Evolutionary conservation across 2,113 vertebrate species (phyloP), one percentile per base, ranked within the genome.

Genomic region (Ageneiosus marmoratus): DNA sequence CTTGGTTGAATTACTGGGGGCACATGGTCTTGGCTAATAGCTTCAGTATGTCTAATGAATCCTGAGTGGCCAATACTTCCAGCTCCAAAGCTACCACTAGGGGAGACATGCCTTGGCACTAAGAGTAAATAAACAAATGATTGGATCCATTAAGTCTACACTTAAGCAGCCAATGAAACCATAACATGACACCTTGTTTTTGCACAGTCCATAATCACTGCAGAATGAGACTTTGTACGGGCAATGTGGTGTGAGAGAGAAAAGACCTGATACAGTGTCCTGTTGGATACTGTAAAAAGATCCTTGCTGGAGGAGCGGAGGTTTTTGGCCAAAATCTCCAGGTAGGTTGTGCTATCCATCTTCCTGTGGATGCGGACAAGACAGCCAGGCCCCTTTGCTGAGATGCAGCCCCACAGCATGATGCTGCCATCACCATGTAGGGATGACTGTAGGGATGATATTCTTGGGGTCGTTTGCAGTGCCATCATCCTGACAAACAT

Each of bases 31-130:
- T 60, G 86, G 75, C 53, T 89, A 87, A 89, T 88, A 79, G 86
- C 51, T 89, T 86, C 89, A 88, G 55, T 67, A 55, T 88, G 87
- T 87, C 62, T 86, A 85, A 86, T 85, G 87, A 88, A 82, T 85
- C 79, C 83, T 82, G 63, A 69, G 81, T 46, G 73, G 86, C 81
- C 46, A 53, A 51, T 85, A 70, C 81, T 58, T 87, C 79, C 73
- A 74, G 34, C 72, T 58, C 29, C 22, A 77, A 77, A 80, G 65
- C 72, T 76, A 63, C 46, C 27, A 63, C 5, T 50, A 34, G 82
- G 79, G 55, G 80, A 24, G 73, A 81, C 70, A 77, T 60, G 82
- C 29, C 76, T 63, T 88, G 80, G 63, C 72, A 77, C 58, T 83
- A 63, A 50, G 56, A 37, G 78, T 85, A 77, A 86, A 86, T 84